phyloP scores from a whole-genome alignment of 1,140 invertebrate species.

The Psilanteris sp. region DNA sequence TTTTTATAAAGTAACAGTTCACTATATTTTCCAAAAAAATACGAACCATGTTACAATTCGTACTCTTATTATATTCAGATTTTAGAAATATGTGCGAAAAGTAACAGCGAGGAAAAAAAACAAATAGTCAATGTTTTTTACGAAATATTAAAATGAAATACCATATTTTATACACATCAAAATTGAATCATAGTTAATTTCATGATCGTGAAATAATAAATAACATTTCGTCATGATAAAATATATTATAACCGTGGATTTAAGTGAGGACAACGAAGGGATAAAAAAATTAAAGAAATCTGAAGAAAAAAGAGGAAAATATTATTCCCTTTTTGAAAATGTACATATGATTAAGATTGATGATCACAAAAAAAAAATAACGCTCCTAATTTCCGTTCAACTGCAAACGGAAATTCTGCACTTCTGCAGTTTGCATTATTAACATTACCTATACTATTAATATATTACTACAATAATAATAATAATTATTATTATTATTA shows the following conservation, averaged over 20 bases:
- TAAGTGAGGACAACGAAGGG: constrained; percentile 41
- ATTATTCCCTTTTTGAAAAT: too few species aligned
- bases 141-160: constrained; percentile 26
- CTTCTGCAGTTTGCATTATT: constrained; percentile 57
- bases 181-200: constrained; percentile 36
- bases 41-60: constrained; percentile 20
- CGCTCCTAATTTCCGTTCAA: constrained; percentile 53
- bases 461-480: constrained; percentile 57
- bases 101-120: constrained; percentile 12
- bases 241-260: constrained; percentile 21
- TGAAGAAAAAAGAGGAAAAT: constrained; percentile 3
- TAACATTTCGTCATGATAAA: constrained; percentile 8
- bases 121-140: constrained; percentile 53
- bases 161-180: constrained; percentile 50
- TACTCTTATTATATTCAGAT: constrained; percentile 11
- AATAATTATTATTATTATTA: constrained; percentile 58
- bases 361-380: constrained; percentile 34
- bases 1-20: background rate
- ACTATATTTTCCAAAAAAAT: background rate
- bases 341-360: constrained; percentile 47
- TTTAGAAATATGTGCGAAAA: constrained; percentile 13
- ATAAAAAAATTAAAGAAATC: background rate
- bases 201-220: constrained; percentile 6
- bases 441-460: constrained; percentile 60
- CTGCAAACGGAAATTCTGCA: constrained; percentile 35